Evolutionary conservation across 2,113 vertebrate genomes (phyloP).

Genomic region (Pholis gunnellus): DNA sequence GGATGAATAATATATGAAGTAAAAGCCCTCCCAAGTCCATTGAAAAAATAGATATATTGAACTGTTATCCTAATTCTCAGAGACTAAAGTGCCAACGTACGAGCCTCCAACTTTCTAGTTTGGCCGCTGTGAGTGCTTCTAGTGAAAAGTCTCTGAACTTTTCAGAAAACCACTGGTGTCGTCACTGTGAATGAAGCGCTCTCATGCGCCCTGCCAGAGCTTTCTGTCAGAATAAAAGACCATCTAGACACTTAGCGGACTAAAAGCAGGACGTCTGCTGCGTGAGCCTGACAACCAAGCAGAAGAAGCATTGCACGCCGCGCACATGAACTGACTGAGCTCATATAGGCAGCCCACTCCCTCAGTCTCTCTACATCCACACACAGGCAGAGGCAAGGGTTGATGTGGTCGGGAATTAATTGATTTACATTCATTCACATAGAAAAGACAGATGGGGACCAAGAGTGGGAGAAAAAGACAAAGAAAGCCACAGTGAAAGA

Average conservation of each 20-base stretch:
- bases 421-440: not conserved
- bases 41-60: not conserved
- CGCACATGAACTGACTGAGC: not conserved
- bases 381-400: not conserved
- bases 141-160: not conserved
- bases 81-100: no score
- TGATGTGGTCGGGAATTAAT: not conserved
- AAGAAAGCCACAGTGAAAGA: slow-evolving; percentile 27
- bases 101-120: not conserved
- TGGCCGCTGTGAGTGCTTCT: not conserved
- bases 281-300: not conserved
- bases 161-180: not conserved
- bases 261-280: not conserved
- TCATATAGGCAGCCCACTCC: not conserved
- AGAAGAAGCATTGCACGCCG: not conserved
- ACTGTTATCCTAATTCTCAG: not conserved
- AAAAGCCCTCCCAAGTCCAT: not conserved
- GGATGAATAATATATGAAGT: not conserved
- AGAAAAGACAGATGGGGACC: slow-evolving; percentile 2
- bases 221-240: not conserved
- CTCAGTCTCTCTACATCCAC: not conserved
- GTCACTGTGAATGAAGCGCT: not conserved
- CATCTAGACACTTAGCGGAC: not conserved
- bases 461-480: not conserved
- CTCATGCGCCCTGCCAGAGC: not conserved